Percentiles rank a stretch among this genome's conserved stretches.
These are phyloP conservation scores for Acipenser ruthenus DNA, from an alignment of 2,797 vertebrate genomes.

Conservation along the genomic window DNA sequence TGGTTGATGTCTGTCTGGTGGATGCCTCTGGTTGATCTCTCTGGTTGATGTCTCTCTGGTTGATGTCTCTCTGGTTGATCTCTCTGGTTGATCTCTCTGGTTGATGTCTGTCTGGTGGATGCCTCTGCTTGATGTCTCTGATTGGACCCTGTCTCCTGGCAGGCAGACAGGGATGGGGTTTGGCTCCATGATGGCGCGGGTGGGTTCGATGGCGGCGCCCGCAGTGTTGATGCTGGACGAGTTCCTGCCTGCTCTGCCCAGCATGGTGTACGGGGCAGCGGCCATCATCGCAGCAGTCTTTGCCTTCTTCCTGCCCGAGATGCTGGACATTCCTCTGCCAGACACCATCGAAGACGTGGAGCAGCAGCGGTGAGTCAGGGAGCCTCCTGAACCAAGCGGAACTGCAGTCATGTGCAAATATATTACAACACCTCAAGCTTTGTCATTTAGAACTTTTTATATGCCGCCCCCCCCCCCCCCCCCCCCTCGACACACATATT, in stretches of 20 bases:
- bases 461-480: neutral
- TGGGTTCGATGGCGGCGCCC: slow-evolving; percentile 81
- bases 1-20: too few relatives aligned
- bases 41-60: too few relatives aligned
- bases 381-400: neutral
- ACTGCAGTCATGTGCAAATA: neutral
- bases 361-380: slow-evolving; percentile 40
- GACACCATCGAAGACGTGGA: slow-evolving; percentile 82
- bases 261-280: slow-evolving; percentile 64
- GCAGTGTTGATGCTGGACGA: slow-evolving; percentile 76
- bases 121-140: too few relatives aligned
- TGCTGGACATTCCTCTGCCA: slow-evolving; percentile 65
- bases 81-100: too few relatives aligned
- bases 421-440: neutral
- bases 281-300: slow-evolving; percentile 57
- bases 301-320: slow-evolving; percentile 72
- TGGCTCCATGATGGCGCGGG: slow-evolving; percentile 73
- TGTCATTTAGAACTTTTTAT: neutral
- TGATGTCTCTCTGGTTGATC: too few relatives aligned
- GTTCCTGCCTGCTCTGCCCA: slow-evolving; percentile 64
- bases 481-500: too few relatives aligned
- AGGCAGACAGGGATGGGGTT: slow-evolving; percentile 86
- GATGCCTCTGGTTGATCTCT: too few relatives aligned
- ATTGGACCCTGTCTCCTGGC: slow-evolving; percentile 3
- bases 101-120: too few relatives aligned